A percentile compares a stretch with the other conserved stretches of the same genome.
These are phyloP conservation scores for Hydropsyche tenuis DNA, from an alignment of 1,140 invertebrate species.

Conservation along the genomic window DNA sequence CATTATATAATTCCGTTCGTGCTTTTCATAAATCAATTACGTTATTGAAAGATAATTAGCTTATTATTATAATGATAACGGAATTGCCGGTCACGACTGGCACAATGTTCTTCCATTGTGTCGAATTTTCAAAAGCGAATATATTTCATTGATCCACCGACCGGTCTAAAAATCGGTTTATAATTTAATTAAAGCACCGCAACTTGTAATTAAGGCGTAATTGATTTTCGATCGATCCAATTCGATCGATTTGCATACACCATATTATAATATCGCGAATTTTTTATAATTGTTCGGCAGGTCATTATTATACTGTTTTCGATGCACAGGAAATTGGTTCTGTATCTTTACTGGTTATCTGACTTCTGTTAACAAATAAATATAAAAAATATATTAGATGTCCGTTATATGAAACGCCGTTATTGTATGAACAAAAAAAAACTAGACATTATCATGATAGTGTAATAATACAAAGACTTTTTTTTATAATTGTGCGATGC, in stretches of 20 bases:
- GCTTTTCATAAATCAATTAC: conserved; percentile 17
- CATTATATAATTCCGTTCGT: neutral
- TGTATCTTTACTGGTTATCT: conserved; percentile 9
- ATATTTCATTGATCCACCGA: neutral
- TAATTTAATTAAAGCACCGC: conserved; percentile 1
- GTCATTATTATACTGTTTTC: too few species aligned
- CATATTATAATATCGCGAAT: neutral
- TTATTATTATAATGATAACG: conserved; percentile 4
- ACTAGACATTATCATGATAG: too few species aligned
- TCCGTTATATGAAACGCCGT: too few species aligned
- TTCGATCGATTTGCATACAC: neutral
- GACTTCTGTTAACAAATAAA: conserved; percentile 23
- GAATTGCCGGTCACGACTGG: neutral
- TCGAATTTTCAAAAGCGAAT: neutral
- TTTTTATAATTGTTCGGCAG: neutral
- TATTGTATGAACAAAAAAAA: too few species aligned
- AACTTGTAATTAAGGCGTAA: neutral
- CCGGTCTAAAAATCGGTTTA: conserved; percentile 4
- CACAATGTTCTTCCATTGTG: neutral
- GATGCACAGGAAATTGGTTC: conserved; percentile 33
- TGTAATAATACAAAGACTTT: too few species aligned
- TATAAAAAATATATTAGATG: neutral
- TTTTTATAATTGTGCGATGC: too few species aligned
- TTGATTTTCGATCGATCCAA: neutral
- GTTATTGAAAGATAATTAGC: conserved; percentile 17